Base-by-base conservation (phyloP, 1,140 invertebrate genomes). In the Agraylea sexmaculata region DNA sequence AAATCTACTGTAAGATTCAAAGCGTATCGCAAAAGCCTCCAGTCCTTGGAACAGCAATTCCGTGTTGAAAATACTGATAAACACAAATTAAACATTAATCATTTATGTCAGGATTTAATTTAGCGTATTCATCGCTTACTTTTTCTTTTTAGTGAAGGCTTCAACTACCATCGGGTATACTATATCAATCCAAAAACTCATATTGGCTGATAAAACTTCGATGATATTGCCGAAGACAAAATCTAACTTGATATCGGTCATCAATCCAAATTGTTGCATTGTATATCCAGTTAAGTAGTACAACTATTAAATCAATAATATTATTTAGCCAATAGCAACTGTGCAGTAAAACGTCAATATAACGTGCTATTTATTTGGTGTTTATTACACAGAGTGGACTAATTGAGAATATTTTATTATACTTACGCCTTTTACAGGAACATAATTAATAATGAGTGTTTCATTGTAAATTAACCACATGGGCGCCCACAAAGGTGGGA, bases 101-200 rank as follows among this genome's bases (percentile, higher is more conserved):
- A 19, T 17, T 7, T 15, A 5, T 15, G 5, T 19, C 5, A 12
- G 33, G 13, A 17, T 15, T 31, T 6, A 8, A 31, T 15, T 8
- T 10, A 25, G 23, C 23, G 7, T 15, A 13, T 13, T 15, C 7
- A 10, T 11, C 7, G 30, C 13, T 33, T 23, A 42, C 41, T 22
- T 22, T 21, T 37, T 18, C 18, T 42, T 40, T n/a, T 25, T 18
- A 1, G 31, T 22, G 5, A 47, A 5, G 1, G 40, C 37, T 10
- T 47, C 45, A 2, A 21, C 40, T 7, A 49, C 18, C 42, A 49
- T 42, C 4, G 46, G 46, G 31, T 45, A 49, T 5, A 49, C 32
- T 1, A 19, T 41, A 16, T 37, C 28, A 3, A 16, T 18, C 46
- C 46, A 49, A 33, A 42, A 42, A 1, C 11, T 12, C 4, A 49